phyloP scores from a whole-genome alignment of 2,888 invertebrate genomes.

The Leptodirus hochenwartii region DNA sequence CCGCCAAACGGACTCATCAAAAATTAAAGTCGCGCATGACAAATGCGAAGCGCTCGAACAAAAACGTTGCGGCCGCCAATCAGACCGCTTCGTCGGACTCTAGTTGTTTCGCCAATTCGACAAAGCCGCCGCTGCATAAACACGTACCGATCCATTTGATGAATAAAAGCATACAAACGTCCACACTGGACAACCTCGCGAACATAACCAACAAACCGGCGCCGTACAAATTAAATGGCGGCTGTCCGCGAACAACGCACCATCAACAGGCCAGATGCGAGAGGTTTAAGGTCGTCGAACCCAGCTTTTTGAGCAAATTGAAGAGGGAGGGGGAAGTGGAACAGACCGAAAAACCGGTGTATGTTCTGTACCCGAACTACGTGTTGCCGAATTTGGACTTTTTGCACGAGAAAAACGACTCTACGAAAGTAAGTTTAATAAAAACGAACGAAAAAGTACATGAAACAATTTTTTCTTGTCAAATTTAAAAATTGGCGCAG shows the following conservation, averaged over 20 bases:
- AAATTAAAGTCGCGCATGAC: slow-evolving; percentile 15
- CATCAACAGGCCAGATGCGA: slow-evolving; percentile 18
- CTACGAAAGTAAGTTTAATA: slow-evolving; percentile 14
- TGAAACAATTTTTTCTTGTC: too few species aligned
- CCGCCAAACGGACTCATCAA: slow-evolving; percentile 3
- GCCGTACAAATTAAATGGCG: slow-evolving; percentile 17
- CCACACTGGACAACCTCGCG: slow-evolving; percentile 28
- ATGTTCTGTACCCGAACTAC: slow-evolving; percentile 81
- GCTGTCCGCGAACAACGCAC: slow-evolving; percentile 12
- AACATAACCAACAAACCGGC: slow-evolving; percentile 22
- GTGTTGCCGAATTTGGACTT: slow-evolving; percentile 79
- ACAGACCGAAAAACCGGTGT: slow-evolving; percentile 49
- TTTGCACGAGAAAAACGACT: slow-evolving; percentile 31
- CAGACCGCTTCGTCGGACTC: slow-evolving; percentile 5
- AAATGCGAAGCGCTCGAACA: slow-evolving; percentile 15
- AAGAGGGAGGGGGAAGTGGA: slow-evolving; percentile 28
- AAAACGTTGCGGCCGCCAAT: slow-evolving; percentile 12
- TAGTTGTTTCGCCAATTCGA: not conserved
- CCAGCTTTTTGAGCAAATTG: slow-evolving; percentile 50
- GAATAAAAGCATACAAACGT: slow-evolving; percentile 62
- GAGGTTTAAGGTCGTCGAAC: slow-evolving; percentile 42
- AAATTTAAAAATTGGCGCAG: too few species aligned
- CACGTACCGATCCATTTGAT: slow-evolving; percentile 35
- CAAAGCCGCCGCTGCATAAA: slow-evolving; percentile 9
- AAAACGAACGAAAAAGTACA: too few species aligned